Conservation (phyloP, 2,888 invertebrate genomes). For the Nesidiocoris tenuis region DNA sequence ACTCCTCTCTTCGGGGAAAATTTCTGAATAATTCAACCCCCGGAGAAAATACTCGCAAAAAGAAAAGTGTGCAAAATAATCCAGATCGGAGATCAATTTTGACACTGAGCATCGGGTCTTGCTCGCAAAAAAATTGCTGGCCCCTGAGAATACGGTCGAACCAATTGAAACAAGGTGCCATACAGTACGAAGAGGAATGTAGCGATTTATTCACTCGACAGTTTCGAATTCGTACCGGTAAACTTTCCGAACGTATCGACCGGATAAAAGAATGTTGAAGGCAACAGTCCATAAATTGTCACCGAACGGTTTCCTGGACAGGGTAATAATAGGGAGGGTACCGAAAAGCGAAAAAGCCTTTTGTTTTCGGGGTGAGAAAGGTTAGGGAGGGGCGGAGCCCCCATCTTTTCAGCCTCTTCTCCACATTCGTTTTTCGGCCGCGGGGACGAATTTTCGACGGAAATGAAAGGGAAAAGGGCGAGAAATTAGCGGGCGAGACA, state of each 20-base stretch:
- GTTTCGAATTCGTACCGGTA: background rate
- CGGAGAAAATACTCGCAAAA: too few species aligned
- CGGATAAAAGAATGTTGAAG: slow-evolving; percentile 16
- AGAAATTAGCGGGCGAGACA: slow-evolving; percentile 10
- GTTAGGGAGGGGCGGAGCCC: slow-evolving; percentile 10
- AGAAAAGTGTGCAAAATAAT: too few species aligned
- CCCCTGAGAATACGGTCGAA: too few species aligned
- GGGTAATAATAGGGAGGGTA: slow-evolving; percentile 15
- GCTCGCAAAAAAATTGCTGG: too few species aligned
- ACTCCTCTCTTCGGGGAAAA: too few species aligned
- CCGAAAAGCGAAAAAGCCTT: slow-evolving; percentile 17
- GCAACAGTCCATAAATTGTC: slow-evolving; percentile 29
- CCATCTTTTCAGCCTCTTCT: background rate
- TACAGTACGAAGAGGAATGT: background rate
- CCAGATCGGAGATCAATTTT: too few species aligned
- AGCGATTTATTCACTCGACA: background rate
- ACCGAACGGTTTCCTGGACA: slow-evolving; percentile 9
- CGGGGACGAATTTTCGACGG: slow-evolving; percentile 11
- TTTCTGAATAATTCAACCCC: too few species aligned
- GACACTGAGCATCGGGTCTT: too few species aligned
- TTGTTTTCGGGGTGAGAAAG: slow-evolving; percentile 20
- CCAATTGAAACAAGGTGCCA: too few species aligned
- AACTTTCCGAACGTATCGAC: background rate
- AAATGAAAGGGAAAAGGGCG: slow-evolving; percentile 6
- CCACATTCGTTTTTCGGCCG: background rate